Conservation (phyloP, 2,888 invertebrate genomes). For the Eulithis testata region DNA sequence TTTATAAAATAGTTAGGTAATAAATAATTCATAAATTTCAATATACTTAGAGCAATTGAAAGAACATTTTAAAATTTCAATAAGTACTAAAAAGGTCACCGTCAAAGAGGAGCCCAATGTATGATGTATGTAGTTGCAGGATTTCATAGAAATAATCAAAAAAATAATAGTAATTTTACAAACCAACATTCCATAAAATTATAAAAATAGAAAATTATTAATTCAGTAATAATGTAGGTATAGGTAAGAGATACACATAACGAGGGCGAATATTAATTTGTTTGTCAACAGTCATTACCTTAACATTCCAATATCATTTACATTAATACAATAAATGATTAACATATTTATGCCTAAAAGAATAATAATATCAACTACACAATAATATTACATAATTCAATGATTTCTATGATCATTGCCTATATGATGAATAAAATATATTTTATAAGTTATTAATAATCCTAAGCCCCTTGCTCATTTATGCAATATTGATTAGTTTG, state of each 20-base stretch:
- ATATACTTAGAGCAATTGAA: constrained; percentile 31
- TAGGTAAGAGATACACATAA: constrained; percentile 44
- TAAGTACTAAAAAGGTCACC: constrained; percentile 49
- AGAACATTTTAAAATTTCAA: constrained; percentile 58
- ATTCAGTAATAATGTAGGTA: constrained; percentile 56
- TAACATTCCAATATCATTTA: constrained; percentile 38
- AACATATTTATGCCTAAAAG: constrained; percentile 23
- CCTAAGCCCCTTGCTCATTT: constrained; percentile 7
- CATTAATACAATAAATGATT: constrained; percentile 28
- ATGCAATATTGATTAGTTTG: not conserved
- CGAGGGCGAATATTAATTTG: constrained; percentile 36
- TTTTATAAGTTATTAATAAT: constrained; percentile 13
- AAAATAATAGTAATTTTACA: not conserved
- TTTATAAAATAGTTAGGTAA: constrained; percentile 3
- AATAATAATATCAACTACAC: constrained; percentile 31
- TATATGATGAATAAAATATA: constrained; percentile 16
- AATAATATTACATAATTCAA: constrained; percentile 8
- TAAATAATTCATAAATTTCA: constrained; percentile 48
- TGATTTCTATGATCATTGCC: too few relatives aligned
- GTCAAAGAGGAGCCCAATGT: constrained; percentile 50
- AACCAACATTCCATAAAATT: constrained; percentile 73
- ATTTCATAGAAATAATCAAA: not conserved
- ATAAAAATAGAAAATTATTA: constrained; percentile 64
- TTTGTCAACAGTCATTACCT: constrained; percentile 31
- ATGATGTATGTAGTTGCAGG: not conserved